These are phyloP conservation scores for Syngnathus typhle DNA, from an alignment of 2,113 vertebrate genomes.

Conservation along the genomic window DNA sequence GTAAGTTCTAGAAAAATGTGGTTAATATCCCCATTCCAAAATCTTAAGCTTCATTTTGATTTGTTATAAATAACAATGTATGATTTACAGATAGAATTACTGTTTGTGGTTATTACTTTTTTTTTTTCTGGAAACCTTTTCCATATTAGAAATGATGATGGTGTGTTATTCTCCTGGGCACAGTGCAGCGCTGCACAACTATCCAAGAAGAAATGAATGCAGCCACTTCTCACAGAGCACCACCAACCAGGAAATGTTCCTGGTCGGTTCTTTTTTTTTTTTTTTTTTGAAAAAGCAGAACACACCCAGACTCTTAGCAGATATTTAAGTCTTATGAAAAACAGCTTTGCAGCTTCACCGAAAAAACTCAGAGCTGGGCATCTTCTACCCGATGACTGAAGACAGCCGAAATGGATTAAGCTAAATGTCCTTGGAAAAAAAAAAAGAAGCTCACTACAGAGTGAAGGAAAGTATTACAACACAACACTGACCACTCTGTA, in stretches of 20 bases:
- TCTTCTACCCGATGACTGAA: slow-evolving; percentile 69
- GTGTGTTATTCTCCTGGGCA: slow-evolving; percentile 18
- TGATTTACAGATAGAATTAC: slow-evolving; percentile 24
- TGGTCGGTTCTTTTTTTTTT: slow-evolving; percentile 43
- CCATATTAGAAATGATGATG: slow-evolving; percentile 35
- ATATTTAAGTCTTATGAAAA: slow-evolving; percentile 74
- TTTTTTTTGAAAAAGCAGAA: slow-evolving; percentile 58
- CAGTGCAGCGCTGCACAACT: background rate
- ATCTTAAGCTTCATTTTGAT: slow-evolving; percentile 27
- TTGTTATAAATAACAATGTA: slow-evolving; percentile 25
- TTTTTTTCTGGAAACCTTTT: slow-evolving; percentile 27
- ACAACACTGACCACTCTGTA: slow-evolving; percentile 68
- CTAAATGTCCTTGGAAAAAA: slow-evolving; percentile 68
- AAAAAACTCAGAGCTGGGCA: slow-evolving; percentile 53
- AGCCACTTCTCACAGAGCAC: slow-evolving; percentile 38
- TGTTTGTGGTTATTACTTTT: slow-evolving; percentile 14
- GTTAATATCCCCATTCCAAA: slow-evolving; percentile 11
- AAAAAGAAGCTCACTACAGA: slow-evolving; percentile 65
- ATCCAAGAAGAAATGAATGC: slow-evolving; percentile 29
- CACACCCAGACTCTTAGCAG: slow-evolving; percentile 68
- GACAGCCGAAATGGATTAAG: slow-evolving; percentile 74
- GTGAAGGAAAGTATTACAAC: slow-evolving; percentile 61
- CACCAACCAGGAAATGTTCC: slow-evolving; percentile 70
- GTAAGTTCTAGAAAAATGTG: slow-evolving; percentile 23
- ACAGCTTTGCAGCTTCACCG: slow-evolving; percentile 58